These are phyloP conservation scores for Odontomachus brunneus DNA, from an alignment of 1,140 invertebrate genomes.

Conservation along the genomic window DNA sequence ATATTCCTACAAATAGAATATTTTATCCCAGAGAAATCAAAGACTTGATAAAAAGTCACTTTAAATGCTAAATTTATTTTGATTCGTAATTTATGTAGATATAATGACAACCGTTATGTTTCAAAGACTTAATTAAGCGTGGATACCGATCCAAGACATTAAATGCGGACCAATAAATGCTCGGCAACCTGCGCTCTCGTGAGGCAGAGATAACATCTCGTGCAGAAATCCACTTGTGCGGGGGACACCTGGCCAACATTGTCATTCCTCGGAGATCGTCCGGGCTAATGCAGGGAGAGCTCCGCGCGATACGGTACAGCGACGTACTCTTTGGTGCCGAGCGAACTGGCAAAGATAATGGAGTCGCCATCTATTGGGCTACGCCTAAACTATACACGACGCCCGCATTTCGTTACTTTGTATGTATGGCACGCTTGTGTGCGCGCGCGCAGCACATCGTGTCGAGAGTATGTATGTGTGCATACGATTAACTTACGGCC, in stretches of 20 bases:
- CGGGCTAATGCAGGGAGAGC: slow-evolving; percentile 38
- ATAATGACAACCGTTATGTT: slow-evolving; percentile 30
- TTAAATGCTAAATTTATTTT: slow-evolving; percentile 45
- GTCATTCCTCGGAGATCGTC: slow-evolving; percentile 30
- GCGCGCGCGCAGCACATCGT: slow-evolving; percentile 31
- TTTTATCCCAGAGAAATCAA: slow-evolving; percentile 2
- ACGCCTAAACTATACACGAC: slow-evolving; percentile 77
- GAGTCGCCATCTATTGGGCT: slow-evolving; percentile 84
- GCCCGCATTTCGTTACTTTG: slow-evolving; percentile 61
- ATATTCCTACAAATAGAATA: not conserved
- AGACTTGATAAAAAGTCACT: slow-evolving; percentile 27
- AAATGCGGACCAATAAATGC: slow-evolving; percentile 14
- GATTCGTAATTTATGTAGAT: slow-evolving; percentile 15
- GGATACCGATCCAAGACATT: not conserved
- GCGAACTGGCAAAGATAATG: slow-evolving; percentile 81
- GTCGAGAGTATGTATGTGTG: slow-evolving; percentile 48
- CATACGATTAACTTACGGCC: slow-evolving; percentile 60
- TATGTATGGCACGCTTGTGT: slow-evolving; percentile 56
- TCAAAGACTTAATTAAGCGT: slow-evolving; percentile 37
- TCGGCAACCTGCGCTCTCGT: not conserved
- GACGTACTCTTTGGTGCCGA: slow-evolving; percentile 38
- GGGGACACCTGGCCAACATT: slow-evolving; percentile 22
- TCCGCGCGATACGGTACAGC: slow-evolving; percentile 1
- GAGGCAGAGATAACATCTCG: slow-evolving; percentile 25
- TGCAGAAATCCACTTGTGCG: not conserved